Evolutionary conservation across 2,888 invertebrate genomes (phyloP).

Genomic region (Tillus elongatus): DNA sequence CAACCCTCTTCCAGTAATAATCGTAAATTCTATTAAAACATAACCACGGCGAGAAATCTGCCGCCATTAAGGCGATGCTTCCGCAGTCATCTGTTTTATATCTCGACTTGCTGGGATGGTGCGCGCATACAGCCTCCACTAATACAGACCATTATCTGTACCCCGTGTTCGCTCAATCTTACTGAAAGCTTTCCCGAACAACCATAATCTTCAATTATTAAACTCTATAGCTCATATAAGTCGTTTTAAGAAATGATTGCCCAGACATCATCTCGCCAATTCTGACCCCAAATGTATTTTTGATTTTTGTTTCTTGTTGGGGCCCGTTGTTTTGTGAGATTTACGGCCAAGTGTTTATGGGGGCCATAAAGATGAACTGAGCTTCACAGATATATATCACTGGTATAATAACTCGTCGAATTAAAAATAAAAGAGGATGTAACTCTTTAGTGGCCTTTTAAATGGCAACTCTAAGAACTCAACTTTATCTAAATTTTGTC

Average conservation of each 20-base stretch:
- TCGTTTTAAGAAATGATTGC: conserved; percentile 42
- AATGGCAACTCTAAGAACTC: too few relatives aligned
- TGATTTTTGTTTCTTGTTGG: conserved; percentile 31
- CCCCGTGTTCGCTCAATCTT: conserved; percentile 39
- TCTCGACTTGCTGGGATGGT: conserved; percentile 23
- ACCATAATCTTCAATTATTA: conserved; percentile 45
- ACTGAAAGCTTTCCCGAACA: conserved; percentile 41
- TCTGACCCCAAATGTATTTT: conserved; percentile 37
- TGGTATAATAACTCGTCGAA: too few relatives aligned
- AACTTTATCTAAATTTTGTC: too few relatives aligned
- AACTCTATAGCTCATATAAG: conserved; percentile 43
- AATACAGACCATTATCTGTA: conserved; percentile 26
- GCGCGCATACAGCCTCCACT: conserved; percentile 14
- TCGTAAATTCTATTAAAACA: conserved; percentile 47
- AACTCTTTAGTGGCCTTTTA: too few relatives aligned
- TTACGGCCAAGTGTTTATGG: conserved; percentile 17
- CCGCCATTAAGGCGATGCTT: conserved; percentile 42
- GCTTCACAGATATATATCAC: conserved; percentile 8
- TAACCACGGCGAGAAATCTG: conserved; percentile 46
- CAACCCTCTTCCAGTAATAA: conserved; percentile 41
- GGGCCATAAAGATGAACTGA: conserved; percentile 10
- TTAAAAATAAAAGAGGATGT: too few relatives aligned
- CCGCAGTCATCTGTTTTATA: conserved; percentile 42
- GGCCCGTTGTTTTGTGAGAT: conserved; percentile 17
- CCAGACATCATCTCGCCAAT: conserved; percentile 27